phyloP scores from a whole-genome alignment of 2,113 vertebrate genomes.

The Bagarius yarrelli region DNA sequence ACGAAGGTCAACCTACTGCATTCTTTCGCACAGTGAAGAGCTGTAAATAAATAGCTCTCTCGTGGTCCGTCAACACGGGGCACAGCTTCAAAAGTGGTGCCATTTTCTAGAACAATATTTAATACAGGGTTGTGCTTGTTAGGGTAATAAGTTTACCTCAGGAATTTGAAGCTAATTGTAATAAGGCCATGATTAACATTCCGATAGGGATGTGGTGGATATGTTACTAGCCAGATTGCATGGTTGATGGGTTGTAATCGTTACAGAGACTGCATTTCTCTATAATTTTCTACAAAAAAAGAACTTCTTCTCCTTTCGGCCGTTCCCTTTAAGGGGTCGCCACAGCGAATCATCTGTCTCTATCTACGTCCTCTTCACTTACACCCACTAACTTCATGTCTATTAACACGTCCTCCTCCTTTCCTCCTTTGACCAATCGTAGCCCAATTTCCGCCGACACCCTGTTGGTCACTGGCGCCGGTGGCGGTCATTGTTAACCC shows the following conservation, averaged over 20 bases:
- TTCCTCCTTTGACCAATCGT: too few relatives aligned
- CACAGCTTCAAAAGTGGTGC: background rate
- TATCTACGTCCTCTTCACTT: too few relatives aligned
- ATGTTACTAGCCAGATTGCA: background rate
- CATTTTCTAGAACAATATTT: background rate
- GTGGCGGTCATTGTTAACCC: too few relatives aligned
- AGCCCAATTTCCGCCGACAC: too few relatives aligned
- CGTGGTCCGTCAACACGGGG: background rate
- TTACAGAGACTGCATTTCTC: background rate
- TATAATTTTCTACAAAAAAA: too few relatives aligned
- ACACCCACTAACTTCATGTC: too few relatives aligned
- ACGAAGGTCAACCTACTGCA: constrained; percentile 33
- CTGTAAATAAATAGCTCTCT: background rate
- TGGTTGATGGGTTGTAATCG: too few relatives aligned
- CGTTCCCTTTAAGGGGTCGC: too few relatives aligned
- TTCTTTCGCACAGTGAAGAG: constrained; percentile 13
- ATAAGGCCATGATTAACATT: background rate
- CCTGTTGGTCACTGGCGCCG: too few relatives aligned
- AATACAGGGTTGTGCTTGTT: background rate
- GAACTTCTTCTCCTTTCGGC: too few relatives aligned
- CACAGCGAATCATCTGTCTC: too few relatives aligned
- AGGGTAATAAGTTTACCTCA: background rate
- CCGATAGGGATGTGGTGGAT: background rate
- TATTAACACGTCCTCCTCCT: too few relatives aligned
- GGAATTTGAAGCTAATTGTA: background rate